A percentile compares a stretch with the other conserved stretches of the same genome.
phyloP scores from a whole-genome alignment of 2,797 vertebrate genomes.

The Tarsius wallacei region DNA sequence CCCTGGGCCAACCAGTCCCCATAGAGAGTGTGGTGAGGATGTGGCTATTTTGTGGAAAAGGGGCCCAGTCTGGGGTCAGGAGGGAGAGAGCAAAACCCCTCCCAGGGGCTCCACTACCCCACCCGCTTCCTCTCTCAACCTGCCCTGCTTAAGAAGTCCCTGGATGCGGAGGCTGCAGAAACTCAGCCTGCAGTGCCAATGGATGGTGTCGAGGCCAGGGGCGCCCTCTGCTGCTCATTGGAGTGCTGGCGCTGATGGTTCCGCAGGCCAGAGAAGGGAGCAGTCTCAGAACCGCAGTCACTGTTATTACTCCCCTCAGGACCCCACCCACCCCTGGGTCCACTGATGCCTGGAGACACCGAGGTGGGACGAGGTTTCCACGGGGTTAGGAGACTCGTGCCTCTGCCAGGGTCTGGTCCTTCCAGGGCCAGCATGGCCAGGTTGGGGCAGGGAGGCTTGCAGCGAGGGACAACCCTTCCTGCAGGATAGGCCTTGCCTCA shows the following conservation, averaged over 20 bases:
- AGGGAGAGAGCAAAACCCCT: neutral
- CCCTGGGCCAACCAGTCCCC: neutral
- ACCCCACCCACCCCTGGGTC: too few species aligned
- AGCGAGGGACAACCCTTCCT: neutral
- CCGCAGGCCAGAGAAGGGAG: too few species aligned
- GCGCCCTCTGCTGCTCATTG: neutral
- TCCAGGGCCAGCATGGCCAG: neutral
- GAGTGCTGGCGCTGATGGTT: too few species aligned
- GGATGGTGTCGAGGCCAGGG: neutral
- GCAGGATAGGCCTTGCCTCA: neutral
- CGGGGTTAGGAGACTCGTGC: too few species aligned
- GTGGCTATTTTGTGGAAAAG: rapidly evolving
- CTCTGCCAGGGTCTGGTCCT: neutral
- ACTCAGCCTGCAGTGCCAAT: neutral
- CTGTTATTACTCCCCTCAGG: too few species aligned
- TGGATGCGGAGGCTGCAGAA: neutral
- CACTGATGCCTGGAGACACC: too few species aligned
- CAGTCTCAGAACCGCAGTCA: neutral
- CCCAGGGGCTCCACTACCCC: neutral
- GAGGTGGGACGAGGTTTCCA: too few species aligned
- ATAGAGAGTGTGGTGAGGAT: neutral
- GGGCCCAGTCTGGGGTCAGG: neutral
- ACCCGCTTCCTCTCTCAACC: neutral
- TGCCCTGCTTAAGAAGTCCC: too few species aligned
- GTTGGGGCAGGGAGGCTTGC: neutral